Evolutionary conservation across 2,797 vertebrate genomes (phyloP).

Genomic region (Scyliorhinus canicula): DNA sequence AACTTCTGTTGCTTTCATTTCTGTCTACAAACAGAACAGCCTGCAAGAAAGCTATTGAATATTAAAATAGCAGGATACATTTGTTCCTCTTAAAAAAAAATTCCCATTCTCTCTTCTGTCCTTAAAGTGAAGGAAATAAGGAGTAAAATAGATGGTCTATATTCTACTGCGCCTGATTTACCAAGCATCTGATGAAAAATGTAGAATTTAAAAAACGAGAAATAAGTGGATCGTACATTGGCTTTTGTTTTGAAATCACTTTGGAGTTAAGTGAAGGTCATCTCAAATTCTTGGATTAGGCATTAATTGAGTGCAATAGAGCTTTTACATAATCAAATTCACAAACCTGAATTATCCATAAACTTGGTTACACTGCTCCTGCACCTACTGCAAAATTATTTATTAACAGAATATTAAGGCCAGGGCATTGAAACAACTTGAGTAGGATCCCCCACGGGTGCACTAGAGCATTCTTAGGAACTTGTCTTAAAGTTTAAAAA

Average conservation of each 20-base stretch:
- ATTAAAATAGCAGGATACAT: background rate
- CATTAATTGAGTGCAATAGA: background rate
- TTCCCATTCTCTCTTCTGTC: background rate
- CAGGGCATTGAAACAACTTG: background rate
- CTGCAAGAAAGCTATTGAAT: background rate
- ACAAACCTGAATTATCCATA: background rate
- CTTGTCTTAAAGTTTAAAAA: background rate
- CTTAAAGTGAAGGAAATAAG: background rate
- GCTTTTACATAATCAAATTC: background rate
- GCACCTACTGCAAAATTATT: background rate
- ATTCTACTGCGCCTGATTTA: background rate
- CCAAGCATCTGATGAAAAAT: background rate
- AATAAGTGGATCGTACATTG: background rate
- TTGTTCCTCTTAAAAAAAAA: background rate
- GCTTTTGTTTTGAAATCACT: background rate
- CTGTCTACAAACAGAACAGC: background rate
- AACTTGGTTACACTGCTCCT: background rate
- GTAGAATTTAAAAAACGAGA: background rate
- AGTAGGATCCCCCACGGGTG: background rate
- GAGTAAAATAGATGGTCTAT: background rate
- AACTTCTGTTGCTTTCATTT: background rate
- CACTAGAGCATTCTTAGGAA: background rate
- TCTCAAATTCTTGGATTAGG: slow-evolving; percentile 12
- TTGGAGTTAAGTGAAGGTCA: background rate
- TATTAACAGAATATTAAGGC: slow-evolving; percentile 28